Evolutionary conservation across 2,797 vertebrate species (phyloP), one percentile per base, ranked within the genome.

Genomic region (Enteromius mattozi): DNA sequence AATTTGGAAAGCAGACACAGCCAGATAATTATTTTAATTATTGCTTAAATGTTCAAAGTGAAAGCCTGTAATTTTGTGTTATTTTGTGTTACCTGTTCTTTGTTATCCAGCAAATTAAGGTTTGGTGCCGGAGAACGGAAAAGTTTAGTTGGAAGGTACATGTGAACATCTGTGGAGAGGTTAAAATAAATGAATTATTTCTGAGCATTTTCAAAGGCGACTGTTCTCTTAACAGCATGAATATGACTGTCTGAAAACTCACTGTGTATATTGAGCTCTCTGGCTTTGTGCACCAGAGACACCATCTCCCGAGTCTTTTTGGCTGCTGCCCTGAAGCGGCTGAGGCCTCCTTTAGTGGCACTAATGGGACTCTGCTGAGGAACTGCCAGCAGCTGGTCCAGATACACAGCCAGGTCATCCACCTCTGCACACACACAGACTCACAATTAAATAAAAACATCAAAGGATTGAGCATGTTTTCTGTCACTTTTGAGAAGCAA

Each of bases 81-180:
- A 54, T 92, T 40, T 40, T 40, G 37, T 45, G 12, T 45, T 7
- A 78, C 86, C 0, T 89, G 69, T 0, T 86, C 83, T 1, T 94
- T 83, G 4, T 92, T 86, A 12, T 96, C 94, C 56, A 94, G 87
- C 86, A 98, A 92, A 87, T 96, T 95, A 42, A 98, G 94, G 0
- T 94, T 93, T 1, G 96, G 92, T 69, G 94, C 94, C 17, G 93
- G 92, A 0, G 95, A 91, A 82, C 91, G 94, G 87, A 98, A 96
- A 88, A 99, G 93, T 91, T 97, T 97, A 79, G 90, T 96, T 6
- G 98, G 96, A 87, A 99, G 94, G 88, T 98, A 99, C 95, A 98
- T 95, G 88, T 95, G 95, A 47, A 97, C 91, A 87, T 98, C 98
- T 99, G 87, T n/a, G 92, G 6, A 59, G 4, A 78, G 13, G 42